Percentiles rank a stretch among this genome's conserved stretches.
Conservation (phyloP, 1,140 invertebrate genomes). For the Cyphomyrmex costatus region DNA sequence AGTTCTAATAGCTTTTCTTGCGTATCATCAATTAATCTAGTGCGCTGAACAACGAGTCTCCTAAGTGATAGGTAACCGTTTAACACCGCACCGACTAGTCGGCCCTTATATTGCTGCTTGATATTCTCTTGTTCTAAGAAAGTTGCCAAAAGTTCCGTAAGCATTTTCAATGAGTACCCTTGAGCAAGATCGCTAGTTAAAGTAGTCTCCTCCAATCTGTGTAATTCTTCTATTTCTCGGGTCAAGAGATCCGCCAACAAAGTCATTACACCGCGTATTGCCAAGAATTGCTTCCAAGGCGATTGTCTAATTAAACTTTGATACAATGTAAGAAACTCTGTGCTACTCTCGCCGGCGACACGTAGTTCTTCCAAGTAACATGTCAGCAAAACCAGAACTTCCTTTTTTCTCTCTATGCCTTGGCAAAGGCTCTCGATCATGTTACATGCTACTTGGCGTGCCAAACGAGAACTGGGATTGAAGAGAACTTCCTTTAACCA, state of each 20-base stretch:
- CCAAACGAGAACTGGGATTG: slow-evolving; percentile 95
- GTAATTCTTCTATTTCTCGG: slow-evolving; percentile 94
- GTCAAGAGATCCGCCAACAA: slow-evolving; percentile 95
- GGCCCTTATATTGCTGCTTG: slow-evolving; percentile 95
- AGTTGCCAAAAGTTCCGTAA: slow-evolving; percentile 95
- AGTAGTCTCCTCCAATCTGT: slow-evolving; percentile 95
- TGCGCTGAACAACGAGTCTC: slow-evolving; percentile 97
- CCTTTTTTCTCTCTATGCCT: slow-evolving; percentile 90
- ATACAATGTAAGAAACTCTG: slow-evolving; percentile 96
- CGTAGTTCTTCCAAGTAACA: slow-evolving; percentile 95
- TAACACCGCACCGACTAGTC: slow-evolving; percentile 95
- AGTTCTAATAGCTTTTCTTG: slow-evolving; percentile 98
- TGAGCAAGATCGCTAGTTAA: slow-evolving; percentile 97
- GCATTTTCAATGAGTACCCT: slow-evolving; percentile 95
- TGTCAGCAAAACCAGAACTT: slow-evolving; percentile 95
- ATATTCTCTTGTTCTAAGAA: slow-evolving; percentile 94
- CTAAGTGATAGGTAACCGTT: slow-evolving; percentile 97
- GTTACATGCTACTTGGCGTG: slow-evolving; percentile 95
- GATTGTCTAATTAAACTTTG: slow-evolving; percentile 93
- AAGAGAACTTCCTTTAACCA: slow-evolving; percentile 97
- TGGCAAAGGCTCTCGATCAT: slow-evolving; percentile 95
- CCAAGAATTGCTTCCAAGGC: slow-evolving; percentile 97
- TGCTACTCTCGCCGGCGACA: slow-evolving; percentile 94
- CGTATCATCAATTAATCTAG: slow-evolving; percentile 97
- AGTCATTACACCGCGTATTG: slow-evolving; percentile 94